A percentile compares a stretch with the other conserved stretches of the same genome.
phyloP scores from a whole-genome alignment of 2,113 vertebrate species.

The Nothocercus julius region DNA sequence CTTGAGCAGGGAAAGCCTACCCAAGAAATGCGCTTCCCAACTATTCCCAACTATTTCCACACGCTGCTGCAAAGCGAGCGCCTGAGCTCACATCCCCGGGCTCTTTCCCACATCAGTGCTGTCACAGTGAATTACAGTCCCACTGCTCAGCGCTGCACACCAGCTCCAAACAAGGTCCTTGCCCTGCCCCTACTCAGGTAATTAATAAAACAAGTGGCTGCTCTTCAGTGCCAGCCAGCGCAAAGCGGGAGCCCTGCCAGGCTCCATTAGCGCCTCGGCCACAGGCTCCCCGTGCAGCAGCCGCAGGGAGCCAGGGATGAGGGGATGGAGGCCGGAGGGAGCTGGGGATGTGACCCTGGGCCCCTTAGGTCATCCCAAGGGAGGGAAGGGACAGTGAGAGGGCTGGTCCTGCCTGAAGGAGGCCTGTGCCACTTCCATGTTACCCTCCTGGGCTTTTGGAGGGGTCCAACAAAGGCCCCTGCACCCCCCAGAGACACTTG shows the following conservation, averaged over 20 bases:
- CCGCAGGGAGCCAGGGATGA: not conserved
- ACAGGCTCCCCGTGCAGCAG: not conserved
- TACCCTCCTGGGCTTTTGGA: not conserved
- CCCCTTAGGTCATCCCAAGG: accelerated
- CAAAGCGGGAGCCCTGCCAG: not conserved
- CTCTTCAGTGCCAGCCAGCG: not conserved
- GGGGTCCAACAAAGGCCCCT: accelerated
- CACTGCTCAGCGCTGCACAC: not conserved
- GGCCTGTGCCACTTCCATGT: too few relatives aligned
- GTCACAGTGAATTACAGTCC: slow-evolving; percentile 48
- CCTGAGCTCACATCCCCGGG: slow-evolving; percentile 48
- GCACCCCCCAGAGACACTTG: not conserved
- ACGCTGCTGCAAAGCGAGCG: accelerated
- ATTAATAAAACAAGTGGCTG: slow-evolving; percentile 35
- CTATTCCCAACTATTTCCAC: accelerated
- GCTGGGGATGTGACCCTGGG: not conserved
- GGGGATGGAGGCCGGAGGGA: not conserved
- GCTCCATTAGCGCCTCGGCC: not conserved
- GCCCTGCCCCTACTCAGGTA: not conserved
- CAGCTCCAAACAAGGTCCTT: slow-evolving; percentile 11
- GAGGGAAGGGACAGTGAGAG: not conserved
- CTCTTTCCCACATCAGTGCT: slow-evolving; percentile 74
- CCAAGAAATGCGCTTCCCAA: accelerated
- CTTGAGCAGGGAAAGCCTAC: not conserved
- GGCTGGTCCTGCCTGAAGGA: not conserved